Evolutionary conservation across 2,113 vertebrate genomes (phyloP), one percentile per base, ranked within the genome.

Genomic region (Hystrix cristata): DNA sequence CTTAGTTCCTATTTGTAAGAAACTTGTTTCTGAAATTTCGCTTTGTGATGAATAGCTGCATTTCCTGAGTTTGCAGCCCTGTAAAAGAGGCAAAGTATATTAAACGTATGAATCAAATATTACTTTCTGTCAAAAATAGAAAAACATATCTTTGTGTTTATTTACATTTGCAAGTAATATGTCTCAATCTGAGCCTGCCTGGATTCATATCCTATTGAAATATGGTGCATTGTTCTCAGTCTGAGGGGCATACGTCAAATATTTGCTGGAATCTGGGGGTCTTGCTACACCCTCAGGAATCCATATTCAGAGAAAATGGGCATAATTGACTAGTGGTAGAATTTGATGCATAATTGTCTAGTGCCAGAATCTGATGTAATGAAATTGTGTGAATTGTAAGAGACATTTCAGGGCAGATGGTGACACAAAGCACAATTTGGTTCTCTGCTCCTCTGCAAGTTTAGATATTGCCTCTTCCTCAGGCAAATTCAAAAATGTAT

Each of bases 91-190:
- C 27, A 64, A 86, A 83, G n/a, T 81, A 95, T 97, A 97, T 97
- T 97, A 97, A 98, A 95, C 57, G 79, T 94, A 97, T 97, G 94
- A 98, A 98, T 98, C 97, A 98, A 97, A 96, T 96, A 96, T 94
- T 88, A 60, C 57, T 94, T 76, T 46, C 92, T 97, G 98, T 97
- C 97, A 97, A 96, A 97, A 88, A 34, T 8, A 90, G 94, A 86
- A 95, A 96, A 97, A 85, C 78, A 69, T 60, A 94, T 81, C 95
- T 96, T 92, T 92, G 67, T 95, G 96, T 97, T 97, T 97, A 98
- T 98, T 98, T 98, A 90, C 46, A 96, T 96, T 97, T 95, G 60
- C 81, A 95, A 97, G 94, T 86, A 87, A 87, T 97, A 80, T 69
- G 57, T 95, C 87, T 97, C 96, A 82, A 79, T 95, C 84, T 86